These are phyloP conservation scores for Carabus problematicus DNA, from an alignment of 2,888 invertebrate species.

Conservation along the genomic window DNA sequence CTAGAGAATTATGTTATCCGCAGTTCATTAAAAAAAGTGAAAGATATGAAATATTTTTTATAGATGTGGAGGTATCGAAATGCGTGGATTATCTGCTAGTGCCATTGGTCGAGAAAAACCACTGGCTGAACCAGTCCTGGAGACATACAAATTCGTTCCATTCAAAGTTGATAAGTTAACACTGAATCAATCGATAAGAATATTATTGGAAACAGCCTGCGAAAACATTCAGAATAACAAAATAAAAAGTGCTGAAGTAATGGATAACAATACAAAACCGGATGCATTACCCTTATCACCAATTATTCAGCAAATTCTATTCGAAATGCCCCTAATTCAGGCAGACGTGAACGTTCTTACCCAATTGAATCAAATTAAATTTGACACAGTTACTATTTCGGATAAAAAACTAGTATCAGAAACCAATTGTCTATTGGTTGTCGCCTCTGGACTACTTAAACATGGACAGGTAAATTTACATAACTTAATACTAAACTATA, in stretches of 20 bases:
- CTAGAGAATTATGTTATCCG: neutral
- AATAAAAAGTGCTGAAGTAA: slow-evolving; percentile 67
- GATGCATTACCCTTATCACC: slow-evolving; percentile 50
- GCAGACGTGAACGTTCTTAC: slow-evolving; percentile 69
- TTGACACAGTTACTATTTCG: slow-evolving; percentile 64
- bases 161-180: slow-evolving; percentile 56
- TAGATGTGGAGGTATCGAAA: slow-evolving; percentile 73
- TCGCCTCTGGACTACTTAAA: slow-evolving; percentile 58
- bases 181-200: slow-evolving; percentile 60
- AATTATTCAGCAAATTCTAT: slow-evolving; percentile 63
- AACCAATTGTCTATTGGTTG: slow-evolving; percentile 49
- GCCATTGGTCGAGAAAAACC: slow-evolving; percentile 74
- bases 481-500: slow-evolving; percentile 30
- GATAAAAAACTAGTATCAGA: slow-evolving; percentile 65
- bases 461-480: slow-evolving; percentile 58
- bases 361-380: slow-evolving; percentile 61
- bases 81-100: slow-evolving; percentile 78
- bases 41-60: slow-evolving; percentile 5
- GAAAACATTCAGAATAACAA: slow-evolving; percentile 74
- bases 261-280: slow-evolving; percentile 62
- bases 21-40: neutral
- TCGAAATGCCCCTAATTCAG: slow-evolving; percentile 73
- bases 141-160: slow-evolving; percentile 76
- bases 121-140: slow-evolving; percentile 77
- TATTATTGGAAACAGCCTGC: slow-evolving; percentile 72